Base-by-base conservation (phyloP, 2,797 vertebrate genomes). In the Tapera naevia region DNA sequence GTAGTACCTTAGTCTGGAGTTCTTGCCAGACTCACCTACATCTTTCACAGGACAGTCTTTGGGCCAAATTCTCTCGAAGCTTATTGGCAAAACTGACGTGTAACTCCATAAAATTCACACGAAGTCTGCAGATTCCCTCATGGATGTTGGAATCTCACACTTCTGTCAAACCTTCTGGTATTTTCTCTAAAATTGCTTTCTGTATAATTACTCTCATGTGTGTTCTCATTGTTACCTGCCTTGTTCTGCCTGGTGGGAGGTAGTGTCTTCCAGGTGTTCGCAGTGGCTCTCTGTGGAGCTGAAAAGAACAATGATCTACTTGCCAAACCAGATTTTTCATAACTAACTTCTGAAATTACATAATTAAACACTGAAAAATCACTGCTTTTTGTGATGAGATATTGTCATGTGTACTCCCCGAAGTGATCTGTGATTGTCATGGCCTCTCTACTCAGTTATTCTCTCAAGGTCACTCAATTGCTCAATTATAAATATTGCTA, bases 211-310 rank as follows among this genome's bases (percentile, higher is more conserved):
- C 86, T 93, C 54, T 95, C 89, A 69, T 13, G 35, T 92, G 83
- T 91, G 27, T 78, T 88, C 79, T 93, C 86, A 89, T 95, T 11
- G 8, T 94, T 94, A 96, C 91, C 94, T 96, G 67, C 57, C 94
- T 89, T 93, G 81, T 88, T 95, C 93, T 88, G 79, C 93, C 41
- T 93, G 24, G 73, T 80, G 50, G 88, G 89, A 91, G 62, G 74
- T 56, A 58, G 66, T 27, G 3, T 88, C 91, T 81, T 88, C 75
- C 95, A 96, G 90, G 90, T 95, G 85, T 93, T 95, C 70, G 35
- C 4, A 1, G 27, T 80, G n/a, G 41, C 43, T 94, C 89, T 75
- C 91, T 27, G 30, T 17, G n/a, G 83, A 95, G 83, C n/a, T 72
- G 27, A 81, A 91, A 85, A 92, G 60, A 96, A 24, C 45, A 88